Evolutionary conservation across 2,888 invertebrate genomes (phyloP), one percentile per base, ranked within the genome.

Genomic region (Lacanobia oleracea): DNA sequence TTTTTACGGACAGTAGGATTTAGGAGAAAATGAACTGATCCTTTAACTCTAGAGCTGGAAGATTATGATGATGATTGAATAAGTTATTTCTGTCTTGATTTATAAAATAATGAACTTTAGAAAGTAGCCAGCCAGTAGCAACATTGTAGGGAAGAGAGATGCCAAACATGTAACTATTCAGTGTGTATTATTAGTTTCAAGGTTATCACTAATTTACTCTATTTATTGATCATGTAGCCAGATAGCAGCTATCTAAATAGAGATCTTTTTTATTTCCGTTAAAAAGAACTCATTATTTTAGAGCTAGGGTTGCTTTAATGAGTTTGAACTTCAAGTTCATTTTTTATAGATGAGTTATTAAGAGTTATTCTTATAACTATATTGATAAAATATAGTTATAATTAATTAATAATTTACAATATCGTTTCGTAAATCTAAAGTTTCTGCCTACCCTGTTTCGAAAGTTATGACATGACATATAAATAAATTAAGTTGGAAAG

Each of bases 81-180:
- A 37, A 40, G 40, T 40, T 40, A 43, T 43, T 43, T 43, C 43
- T 43, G 43, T 43, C 2, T 2, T 0, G 18, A 48, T 12, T 27
- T 18, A 16, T 27, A 27, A 16, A 54, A 54, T 18, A 7, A 10
- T 43, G 9, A 21, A 68, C 8, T 48, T 43, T 33, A 57, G 50
- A 62, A 81, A 81, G 61, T 45, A 57, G 40, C 12, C 37, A 53
- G 18, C 6, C 40, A 40, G 7, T 48, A 66, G 73, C 65, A 73
- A 80, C 78, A 82, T 69, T 53, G 63, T 67, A 57, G 14, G 45
- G 27, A 51, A 45, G 67, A 64, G 16, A 60, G 43, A 69, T 67
- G 79, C 79, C 69, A 82, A 80, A 66, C 33, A 77, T 72, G 56
- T 50, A 65, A 45, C 54, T 68, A 56, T 50, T 14, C 5, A 51